These are phyloP conservation scores for Dolomedes plantarius DNA, from an alignment of 2,888 invertebrate genomes.

Conservation along the genomic window DNA sequence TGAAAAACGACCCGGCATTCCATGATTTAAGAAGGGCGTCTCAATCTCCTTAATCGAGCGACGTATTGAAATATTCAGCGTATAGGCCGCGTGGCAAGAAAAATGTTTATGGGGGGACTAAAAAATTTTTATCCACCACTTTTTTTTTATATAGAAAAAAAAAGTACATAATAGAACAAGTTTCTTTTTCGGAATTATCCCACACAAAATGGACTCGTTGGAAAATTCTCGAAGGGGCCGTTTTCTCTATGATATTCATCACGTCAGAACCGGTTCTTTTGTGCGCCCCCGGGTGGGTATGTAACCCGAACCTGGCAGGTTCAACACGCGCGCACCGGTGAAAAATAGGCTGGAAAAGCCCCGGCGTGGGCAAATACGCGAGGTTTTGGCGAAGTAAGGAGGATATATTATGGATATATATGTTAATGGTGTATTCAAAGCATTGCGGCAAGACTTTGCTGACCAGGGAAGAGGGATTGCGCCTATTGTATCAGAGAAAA, in stretches of 20 bases:
- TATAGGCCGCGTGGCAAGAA: conserved; percentile 47
- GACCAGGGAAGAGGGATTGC: neutral
- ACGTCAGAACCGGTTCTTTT: conserved; percentile 32
- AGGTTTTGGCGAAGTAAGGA: neutral
- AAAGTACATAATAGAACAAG: conserved; percentile 68
- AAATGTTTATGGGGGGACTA: conserved; percentile 58
- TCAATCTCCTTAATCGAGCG: conserved; percentile 65
- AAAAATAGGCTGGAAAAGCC: conserved; percentile 51
- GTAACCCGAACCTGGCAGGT: conserved; percentile 50
- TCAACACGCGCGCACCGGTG: conserved; percentile 29
- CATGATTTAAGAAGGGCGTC: conserved; percentile 52
- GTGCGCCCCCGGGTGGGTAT: conserved; percentile 33
- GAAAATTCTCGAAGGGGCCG: conserved; percentile 33
- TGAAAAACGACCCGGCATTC: conserved; percentile 65
- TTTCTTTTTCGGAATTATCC: conserved; percentile 54
- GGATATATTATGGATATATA: conserved; percentile 20
- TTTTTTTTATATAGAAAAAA: neutral
- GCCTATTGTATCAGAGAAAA: neutral
- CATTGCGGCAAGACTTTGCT: neutral
- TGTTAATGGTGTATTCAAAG: conserved; percentile 22
- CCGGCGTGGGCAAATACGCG: neutral
- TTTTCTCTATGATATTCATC: conserved; percentile 67
- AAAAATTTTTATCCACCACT: neutral
- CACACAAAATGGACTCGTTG: conserved; percentile 40
- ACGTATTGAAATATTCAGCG: conserved; percentile 66